A percentile compares a stretch with the other conserved stretches of the same genome.
These are phyloP conservation scores for Latrodectus hesperus DNA, from an alignment of 2,888 invertebrate species.

Conservation along the genomic window DNA sequence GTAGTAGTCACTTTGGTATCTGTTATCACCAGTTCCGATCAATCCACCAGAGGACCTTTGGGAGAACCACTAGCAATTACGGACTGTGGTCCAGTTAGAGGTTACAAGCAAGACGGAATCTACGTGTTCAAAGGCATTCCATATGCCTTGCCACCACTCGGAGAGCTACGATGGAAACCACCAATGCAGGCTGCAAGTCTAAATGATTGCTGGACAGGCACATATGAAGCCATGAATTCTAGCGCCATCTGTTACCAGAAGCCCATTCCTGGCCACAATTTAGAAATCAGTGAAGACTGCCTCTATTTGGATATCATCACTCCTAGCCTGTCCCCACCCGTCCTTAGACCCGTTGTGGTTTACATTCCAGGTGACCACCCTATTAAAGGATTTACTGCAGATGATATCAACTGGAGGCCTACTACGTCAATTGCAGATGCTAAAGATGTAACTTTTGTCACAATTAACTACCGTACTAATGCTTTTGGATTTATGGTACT, in stretches of 20 bases:
- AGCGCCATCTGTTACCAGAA: slow-evolving; percentile 81
- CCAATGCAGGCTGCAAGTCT: slow-evolving; percentile 72
- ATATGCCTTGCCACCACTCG: slow-evolving; percentile 81
- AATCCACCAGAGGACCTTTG: slow-evolving; percentile 16
- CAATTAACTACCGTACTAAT: slow-evolving; percentile 87
- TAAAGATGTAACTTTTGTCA: slow-evolving; percentile 88
- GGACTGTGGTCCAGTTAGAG: slow-evolving; percentile 70
- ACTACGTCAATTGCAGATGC: slow-evolving; percentile 85
- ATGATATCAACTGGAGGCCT: slow-evolving; percentile 78
- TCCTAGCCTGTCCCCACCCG: slow-evolving; percentile 76
- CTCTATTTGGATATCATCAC: slow-evolving; percentile 85
- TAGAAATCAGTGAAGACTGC: slow-evolving; percentile 80
- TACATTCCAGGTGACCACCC: slow-evolving; percentile 71
- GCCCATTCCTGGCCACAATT: slow-evolving; percentile 38
- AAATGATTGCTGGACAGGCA: slow-evolving; percentile 76
- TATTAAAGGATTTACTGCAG: slow-evolving; percentile 67
- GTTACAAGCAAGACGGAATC: slow-evolving; percentile 70
- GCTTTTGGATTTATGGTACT: slow-evolving; percentile 84
- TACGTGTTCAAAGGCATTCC: slow-evolving; percentile 85
- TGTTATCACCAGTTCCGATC: slow-evolving; percentile 36
- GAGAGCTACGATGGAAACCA: slow-evolving; percentile 79
- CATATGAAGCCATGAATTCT: slow-evolving; percentile 79
- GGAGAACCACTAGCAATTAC: slow-evolving; percentile 57
- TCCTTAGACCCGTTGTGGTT: slow-evolving; percentile 70
- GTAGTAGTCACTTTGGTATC: slow-evolving; percentile 42